phyloP scores from a whole-genome alignment of 2,888 invertebrate species.

The Idaea dimidiata region DNA sequence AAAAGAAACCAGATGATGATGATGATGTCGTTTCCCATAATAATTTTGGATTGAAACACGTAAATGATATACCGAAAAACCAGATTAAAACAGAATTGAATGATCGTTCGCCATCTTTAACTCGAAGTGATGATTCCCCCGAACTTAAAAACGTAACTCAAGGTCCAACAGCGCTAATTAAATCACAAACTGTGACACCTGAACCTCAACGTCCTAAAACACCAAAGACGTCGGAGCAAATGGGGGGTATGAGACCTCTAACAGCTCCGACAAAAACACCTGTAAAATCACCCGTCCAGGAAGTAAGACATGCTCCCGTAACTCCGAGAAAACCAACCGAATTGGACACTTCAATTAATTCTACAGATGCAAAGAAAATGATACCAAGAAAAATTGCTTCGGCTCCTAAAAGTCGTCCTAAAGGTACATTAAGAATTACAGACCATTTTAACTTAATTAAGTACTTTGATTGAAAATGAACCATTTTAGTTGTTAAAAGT shows the following conservation, averaged over 20 bases:
- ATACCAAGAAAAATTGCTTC: slow-evolving; percentile 68
- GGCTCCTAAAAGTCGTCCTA: slow-evolving; percentile 65
- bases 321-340: slow-evolving; percentile 66
- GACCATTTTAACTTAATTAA: background rate
- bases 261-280: slow-evolving; percentile 48
- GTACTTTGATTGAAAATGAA: slow-evolving; percentile 49
- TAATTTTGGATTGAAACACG: slow-evolving; percentile 43
- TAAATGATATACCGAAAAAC: slow-evolving; percentile 38
- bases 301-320: slow-evolving; percentile 44
- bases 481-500: slow-evolving; percentile 35
- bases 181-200: slow-evolving; percentile 51
- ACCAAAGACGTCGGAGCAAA: slow-evolving; percentile 46
- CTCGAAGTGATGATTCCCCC: slow-evolving; percentile 75
- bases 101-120: slow-evolving; percentile 74
- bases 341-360: slow-evolving; percentile 49
- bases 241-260: slow-evolving; percentile 38
- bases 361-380: slow-evolving; percentile 58
- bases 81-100: slow-evolving; percentile 57
- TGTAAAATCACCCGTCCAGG: slow-evolving; percentile 55
- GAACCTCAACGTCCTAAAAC: slow-evolving; percentile 67
- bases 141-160: slow-evolving; percentile 61
- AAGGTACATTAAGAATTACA: slow-evolving; percentile 56
- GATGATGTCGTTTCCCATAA: slow-evolving; percentile 71
- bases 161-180: slow-evolving; percentile 43
- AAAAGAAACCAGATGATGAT: slow-evolving; percentile 67